Evolutionary conservation across 2,113 vertebrate genomes (phyloP).

Genomic region (Eclectus roratus): DNA sequence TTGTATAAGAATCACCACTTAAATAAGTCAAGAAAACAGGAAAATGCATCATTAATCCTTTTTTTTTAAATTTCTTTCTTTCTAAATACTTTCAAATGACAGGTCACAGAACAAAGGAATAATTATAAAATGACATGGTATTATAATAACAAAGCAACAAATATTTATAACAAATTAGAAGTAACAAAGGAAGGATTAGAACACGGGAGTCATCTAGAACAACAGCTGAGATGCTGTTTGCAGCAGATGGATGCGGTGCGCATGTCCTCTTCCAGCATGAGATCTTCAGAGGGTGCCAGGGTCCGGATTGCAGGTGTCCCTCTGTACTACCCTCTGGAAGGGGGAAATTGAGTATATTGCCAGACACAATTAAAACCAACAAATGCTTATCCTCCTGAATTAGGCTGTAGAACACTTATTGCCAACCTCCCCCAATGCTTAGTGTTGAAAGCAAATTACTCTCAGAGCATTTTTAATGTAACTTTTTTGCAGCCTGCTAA

Average conservation of each 20-base stretch:
- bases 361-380: background rate
- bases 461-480: background rate
- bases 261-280: background rate
- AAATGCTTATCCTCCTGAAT: slow-evolving; percentile 16
- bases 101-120: background rate
- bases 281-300: background rate
- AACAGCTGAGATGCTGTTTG: background rate
- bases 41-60: background rate
- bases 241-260: background rate
- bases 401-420: background rate
- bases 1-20: background rate
- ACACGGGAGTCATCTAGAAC: background rate
- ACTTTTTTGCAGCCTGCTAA: background rate
- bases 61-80: background rate
- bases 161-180: background rate
- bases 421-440: background rate
- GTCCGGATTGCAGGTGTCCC: background rate
- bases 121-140: background rate
- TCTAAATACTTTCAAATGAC: background rate
- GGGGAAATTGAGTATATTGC: background rate
- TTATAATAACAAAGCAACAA: background rate
- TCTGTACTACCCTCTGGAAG: background rate
- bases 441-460: background rate
- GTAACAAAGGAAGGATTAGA: background rate
- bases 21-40: background rate